A percentile compares a stretch with the other conserved stretches of the same genome.
Conservation (phyloP, 2,888 invertebrate genomes). For the Bombylius discolor region DNA sequence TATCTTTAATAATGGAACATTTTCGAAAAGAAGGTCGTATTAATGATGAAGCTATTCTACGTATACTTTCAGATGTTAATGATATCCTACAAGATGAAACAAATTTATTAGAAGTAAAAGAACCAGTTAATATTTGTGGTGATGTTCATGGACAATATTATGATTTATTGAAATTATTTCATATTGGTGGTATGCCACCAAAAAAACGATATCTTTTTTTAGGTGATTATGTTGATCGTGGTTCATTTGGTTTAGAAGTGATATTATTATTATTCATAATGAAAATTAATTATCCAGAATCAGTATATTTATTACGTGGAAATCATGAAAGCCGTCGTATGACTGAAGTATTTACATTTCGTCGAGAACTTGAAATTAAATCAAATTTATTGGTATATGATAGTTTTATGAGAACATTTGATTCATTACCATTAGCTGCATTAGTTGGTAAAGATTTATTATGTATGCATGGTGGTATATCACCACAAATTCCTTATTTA, state of each 20-base stretch:
- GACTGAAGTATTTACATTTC: slow-evolving; percentile 98
- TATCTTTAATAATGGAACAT: slow-evolving; percentile 44
- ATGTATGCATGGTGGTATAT: slow-evolving; percentile 94
- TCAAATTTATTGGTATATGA: slow-evolving; percentile 63
- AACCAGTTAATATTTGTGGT: slow-evolving; percentile 96
- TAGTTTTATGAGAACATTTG: slow-evolving; percentile 96
- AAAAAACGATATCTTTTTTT: slow-evolving; percentile 97
- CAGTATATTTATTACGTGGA: slow-evolving; percentile 91
- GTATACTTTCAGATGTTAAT: slow-evolving; percentile 91
- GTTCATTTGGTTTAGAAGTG: slow-evolving; percentile 64
- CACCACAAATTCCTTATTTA: slow-evolving; percentile 92
- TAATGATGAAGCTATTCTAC: slow-evolving; percentile 86
- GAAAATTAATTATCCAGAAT: slow-evolving; percentile 90
- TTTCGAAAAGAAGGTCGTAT: slow-evolving; percentile 94
- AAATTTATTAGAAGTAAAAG: slow-evolving; percentile 91
- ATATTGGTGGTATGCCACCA: slow-evolving; percentile 91
- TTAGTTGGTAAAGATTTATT: slow-evolving; percentile 98
- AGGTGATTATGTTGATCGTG: slow-evolving; percentile 95
- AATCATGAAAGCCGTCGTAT: slow-evolving; percentile 98
- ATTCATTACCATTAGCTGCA: slow-evolving; percentile 92
- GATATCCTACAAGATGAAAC: slow-evolving; percentile 71
- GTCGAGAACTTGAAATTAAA: slow-evolving; percentile 98
- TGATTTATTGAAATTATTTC: slow-evolving; percentile 97
- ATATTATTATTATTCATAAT: slow-evolving; percentile 96
- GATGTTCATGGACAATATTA: slow-evolving; percentile 99